A percentile compares a stretch with the other conserved stretches of the same genome.
Evolutionary conservation across 1,140 invertebrate genomes (phyloP).

Genomic region (Melipona quadrifasciata): DNA sequence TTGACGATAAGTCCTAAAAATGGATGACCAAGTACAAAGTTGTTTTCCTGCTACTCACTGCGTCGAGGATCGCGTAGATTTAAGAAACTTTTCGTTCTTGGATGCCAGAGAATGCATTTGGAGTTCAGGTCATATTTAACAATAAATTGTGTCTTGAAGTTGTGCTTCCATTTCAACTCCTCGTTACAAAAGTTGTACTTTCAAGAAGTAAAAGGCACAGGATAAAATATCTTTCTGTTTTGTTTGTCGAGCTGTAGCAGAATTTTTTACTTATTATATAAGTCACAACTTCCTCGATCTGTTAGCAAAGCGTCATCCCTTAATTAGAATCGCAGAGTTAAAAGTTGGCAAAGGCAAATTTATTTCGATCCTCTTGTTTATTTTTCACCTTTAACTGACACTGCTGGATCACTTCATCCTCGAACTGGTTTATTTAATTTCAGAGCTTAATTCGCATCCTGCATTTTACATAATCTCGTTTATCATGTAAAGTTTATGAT

Average conservation of each 20-base stretch:
- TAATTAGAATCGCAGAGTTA: neutral
- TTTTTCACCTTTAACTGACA: too few relatives aligned
- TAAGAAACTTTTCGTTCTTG: neutral
- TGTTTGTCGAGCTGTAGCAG: neutral
- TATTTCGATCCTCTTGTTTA: neutral
- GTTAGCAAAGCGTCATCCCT: neutral
- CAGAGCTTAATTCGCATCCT: too few relatives aligned
- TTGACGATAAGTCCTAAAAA: neutral
- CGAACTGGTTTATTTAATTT: too few relatives aligned
- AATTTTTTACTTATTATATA: neutral
- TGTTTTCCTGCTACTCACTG: neutral
- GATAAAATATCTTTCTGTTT: neutral
- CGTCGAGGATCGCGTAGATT: neutral
- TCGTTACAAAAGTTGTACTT: neutral
- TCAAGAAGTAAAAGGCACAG: neutral
- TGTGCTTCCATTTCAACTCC: neutral
- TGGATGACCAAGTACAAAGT: constrained; percentile 4
- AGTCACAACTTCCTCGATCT: neutral
- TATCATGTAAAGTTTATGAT: too few relatives aligned
- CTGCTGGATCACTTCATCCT: too few relatives aligned
- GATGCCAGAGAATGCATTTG: neutral
- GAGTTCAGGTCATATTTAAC: neutral
- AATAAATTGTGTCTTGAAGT: neutral
- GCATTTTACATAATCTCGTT: too few relatives aligned
- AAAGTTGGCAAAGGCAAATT: neutral